These are phyloP conservation scores for Drosophila eugracilis DNA, from an alignment of 1,140 invertebrate genomes.

Conservation along the genomic window DNA sequence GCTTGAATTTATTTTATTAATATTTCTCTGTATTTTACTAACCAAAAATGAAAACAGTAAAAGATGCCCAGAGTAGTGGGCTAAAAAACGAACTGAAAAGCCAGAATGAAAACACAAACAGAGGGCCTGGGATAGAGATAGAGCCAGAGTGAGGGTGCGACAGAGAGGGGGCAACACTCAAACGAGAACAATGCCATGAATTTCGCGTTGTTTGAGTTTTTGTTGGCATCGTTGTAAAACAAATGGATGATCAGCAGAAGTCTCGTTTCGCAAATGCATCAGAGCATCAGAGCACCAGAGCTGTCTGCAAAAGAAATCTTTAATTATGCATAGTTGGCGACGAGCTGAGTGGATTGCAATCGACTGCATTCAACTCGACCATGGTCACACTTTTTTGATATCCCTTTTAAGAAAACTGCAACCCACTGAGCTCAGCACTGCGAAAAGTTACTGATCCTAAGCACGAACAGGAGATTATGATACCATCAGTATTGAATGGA, in stretches of 20 bases:
- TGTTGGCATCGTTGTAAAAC: constrained; percentile 37
- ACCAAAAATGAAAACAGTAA: constrained; percentile 42
- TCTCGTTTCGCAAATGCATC: constrained; percentile 29
- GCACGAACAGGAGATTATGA: background rate
- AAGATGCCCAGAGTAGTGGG: constrained; percentile 15
- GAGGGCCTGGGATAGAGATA: constrained; percentile 17
- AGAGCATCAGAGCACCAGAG: too few relatives aligned
- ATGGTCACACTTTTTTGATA: background rate
- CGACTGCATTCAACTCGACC: constrained; percentile 9
- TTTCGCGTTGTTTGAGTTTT: constrained; percentile 21
- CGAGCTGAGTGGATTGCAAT: constrained; percentile 20
- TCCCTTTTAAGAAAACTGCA: background rate
- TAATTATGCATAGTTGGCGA: constrained; percentile 35
- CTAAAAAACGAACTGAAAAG: constrained; percentile 27
- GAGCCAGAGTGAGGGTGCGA: background rate
- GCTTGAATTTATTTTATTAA: constrained; percentile 81
- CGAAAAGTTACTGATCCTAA: background rate
- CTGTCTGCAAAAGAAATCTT: constrained; percentile 31
- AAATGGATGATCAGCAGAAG: constrained; percentile 40
- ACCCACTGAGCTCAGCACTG: background rate
- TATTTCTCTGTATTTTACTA: constrained; percentile 55
- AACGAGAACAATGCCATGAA: constrained; percentile 58
- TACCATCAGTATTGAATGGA: too few relatives aligned
- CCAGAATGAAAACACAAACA: constrained; percentile 15
- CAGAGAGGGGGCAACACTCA: background rate